These are phyloP conservation scores for Cryptomyrus ogoouensis DNA, from an alignment of 2,113 vertebrate species.

Conservation along the genomic window DNA sequence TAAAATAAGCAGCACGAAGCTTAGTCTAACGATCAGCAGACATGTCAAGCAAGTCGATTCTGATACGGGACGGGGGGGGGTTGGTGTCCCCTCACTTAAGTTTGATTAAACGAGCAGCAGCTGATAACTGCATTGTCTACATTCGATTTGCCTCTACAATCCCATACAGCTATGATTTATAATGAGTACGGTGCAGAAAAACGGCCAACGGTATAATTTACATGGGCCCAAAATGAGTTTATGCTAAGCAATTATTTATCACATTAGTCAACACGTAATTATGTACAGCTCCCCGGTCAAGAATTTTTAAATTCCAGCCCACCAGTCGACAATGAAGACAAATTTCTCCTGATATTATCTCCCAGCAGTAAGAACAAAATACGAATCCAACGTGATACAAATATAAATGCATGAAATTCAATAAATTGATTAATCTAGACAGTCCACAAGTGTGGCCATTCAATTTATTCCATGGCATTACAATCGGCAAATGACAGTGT, in stretches of 20 bases:
- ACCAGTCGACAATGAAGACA: background rate
- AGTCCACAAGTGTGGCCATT: background rate
- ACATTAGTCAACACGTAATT: background rate
- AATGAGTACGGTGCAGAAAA: background rate
- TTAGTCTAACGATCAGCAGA: background rate
- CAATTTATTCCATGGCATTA: background rate
- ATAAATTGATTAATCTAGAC: constrained; percentile 12
- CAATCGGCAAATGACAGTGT: constrained; percentile 9
- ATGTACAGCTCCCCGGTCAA: background rate
- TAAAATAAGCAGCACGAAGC: background rate
- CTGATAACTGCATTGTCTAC: constrained; percentile 3
- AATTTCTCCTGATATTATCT: background rate
- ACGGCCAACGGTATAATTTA: background rate
- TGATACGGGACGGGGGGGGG: background rate
- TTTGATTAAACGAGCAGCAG: background rate
- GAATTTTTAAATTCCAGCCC: background rate
- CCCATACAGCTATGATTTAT: background rate
- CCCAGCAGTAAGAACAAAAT: background rate
- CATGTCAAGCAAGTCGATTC: background rate
- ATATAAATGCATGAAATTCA: constrained; percentile 8
- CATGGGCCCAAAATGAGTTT: background rate
- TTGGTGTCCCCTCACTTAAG: background rate
- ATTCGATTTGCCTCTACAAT: background rate
- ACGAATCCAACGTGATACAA: background rate
- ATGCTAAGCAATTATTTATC: constrained; percentile 1